Percentiles rank a stretch among this genome's conserved stretches.
Conservation (phyloP, 2,797 vertebrate genomes). For the Hoplostethus atlanticus region DNA sequence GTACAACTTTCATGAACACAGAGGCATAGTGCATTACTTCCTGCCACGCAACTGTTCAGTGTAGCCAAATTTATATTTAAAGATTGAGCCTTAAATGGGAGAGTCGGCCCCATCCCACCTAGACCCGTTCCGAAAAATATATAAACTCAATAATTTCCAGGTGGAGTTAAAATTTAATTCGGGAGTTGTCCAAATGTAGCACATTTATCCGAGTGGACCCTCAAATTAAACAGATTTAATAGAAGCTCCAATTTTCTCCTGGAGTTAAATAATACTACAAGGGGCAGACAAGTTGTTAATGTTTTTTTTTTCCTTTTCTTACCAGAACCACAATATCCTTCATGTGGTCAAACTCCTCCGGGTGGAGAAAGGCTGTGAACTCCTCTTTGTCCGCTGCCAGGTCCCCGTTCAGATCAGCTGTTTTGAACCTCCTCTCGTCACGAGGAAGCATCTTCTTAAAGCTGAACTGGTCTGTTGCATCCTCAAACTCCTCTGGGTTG, state of each 20-base stretch:
- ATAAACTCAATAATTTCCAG: slow-evolving; percentile 56
- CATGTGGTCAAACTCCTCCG: slow-evolving; percentile 99
- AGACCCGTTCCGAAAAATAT: slow-evolving; percentile 66
- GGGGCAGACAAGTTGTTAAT: not conserved
- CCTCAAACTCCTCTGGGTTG: slow-evolving; percentile 94
- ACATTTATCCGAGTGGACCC: slow-evolving; percentile 26
- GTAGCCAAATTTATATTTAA: slow-evolving; percentile 77
- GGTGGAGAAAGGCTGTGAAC: slow-evolving; percentile 97
- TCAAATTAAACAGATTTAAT: slow-evolving; percentile 11
- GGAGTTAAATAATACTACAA: slow-evolving; percentile 26
- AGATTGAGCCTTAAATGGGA: slow-evolving; percentile 66
- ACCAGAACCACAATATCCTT: slow-evolving; percentile 95
- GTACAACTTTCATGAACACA: slow-evolving; percentile 84
- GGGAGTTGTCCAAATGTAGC: slow-evolving; percentile 44
- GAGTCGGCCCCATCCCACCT: slow-evolving; percentile 53
- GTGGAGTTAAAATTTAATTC: slow-evolving; percentile 55
- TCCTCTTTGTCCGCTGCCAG: slow-evolving; percentile 91
- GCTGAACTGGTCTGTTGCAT: slow-evolving; percentile 92
- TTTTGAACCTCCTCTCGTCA: slow-evolving; percentile 93
- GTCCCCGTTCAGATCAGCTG: slow-evolving; percentile 90
- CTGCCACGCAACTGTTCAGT: slow-evolving; percentile 71
- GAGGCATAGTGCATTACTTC: slow-evolving; percentile 71
- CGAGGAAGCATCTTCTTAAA: slow-evolving; percentile 99
- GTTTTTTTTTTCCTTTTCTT: slow-evolving; percentile 65
- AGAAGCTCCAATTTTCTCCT: slow-evolving; percentile 29